These are phyloP conservation scores for Melanostigma gelatinosum DNA, from an alignment of 2,113 vertebrate species.

Conservation along the genomic window DNA sequence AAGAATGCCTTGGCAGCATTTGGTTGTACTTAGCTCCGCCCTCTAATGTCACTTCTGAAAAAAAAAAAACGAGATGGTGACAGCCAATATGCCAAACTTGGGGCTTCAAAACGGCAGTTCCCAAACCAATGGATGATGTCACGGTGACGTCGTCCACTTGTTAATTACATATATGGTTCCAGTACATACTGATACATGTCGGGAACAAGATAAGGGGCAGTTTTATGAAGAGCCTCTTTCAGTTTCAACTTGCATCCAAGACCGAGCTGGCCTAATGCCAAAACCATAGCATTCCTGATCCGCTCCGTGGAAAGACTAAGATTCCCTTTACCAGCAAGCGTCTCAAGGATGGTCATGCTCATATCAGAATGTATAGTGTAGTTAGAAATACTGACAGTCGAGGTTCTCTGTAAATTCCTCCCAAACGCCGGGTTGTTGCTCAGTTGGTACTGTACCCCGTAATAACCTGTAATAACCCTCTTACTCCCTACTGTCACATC, in stretches of 20 bases:
- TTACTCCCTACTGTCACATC: background rate
- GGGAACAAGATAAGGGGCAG: background rate
- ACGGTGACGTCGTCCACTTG: background rate
- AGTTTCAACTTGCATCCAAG: background rate
- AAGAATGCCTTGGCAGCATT: background rate
- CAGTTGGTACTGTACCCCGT: background rate
- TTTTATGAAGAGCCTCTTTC: background rate
- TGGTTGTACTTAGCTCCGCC: background rate
- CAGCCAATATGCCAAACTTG: too few relatives aligned
- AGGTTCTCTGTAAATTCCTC: background rate
- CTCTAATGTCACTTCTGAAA: background rate
- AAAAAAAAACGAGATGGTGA: too few relatives aligned
- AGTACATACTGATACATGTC: background rate
- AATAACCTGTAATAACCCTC: background rate
- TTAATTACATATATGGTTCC: background rate
- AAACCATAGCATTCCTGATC: too few relatives aligned
- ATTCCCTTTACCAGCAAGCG: background rate
- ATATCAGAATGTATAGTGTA: background rate
- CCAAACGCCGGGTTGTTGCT: background rate
- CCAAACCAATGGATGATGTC: background rate
- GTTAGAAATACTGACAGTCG: background rate
- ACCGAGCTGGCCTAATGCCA: background rate
- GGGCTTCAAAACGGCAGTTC: too few relatives aligned
- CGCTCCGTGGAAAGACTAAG: background rate
- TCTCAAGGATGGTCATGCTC: background rate